Base-by-base conservation (phyloP, 1,140 invertebrate genomes). In the Scylla paramamosain region DNA sequence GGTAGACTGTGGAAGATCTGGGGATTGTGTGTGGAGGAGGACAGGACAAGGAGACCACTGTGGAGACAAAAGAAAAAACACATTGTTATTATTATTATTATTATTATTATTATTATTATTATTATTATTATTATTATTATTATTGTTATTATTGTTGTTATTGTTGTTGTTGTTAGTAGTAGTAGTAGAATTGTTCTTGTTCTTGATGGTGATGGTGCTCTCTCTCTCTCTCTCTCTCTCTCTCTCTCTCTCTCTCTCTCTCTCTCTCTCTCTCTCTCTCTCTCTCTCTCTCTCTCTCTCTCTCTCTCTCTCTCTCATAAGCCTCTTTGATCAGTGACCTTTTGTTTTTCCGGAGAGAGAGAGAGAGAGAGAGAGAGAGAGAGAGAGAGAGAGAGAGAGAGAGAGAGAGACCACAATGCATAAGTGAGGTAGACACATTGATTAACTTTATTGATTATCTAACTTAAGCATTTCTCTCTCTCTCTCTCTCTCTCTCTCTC, bases 391-490 rank as follows among this genome's bases (percentile, higher is more conserved):
- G 84, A 29, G 12, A 32, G 84, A 45, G 39, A 45, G 84, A 45
- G 84, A 32, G 29, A 87, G 29, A 45, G 84, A 87, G 84, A 45
- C 7, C 3, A 88, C n/a, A 46, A 88, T 39, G 31, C 31, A 46
- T 39, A 88, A n/a, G 67, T 77, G 67, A 77, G 8, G 67, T 77
- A 8, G 25, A 77, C 20, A 77, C 67, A 77, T 77, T 77, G 67
- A 77, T 77, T 77, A 77, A n/a, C 67, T 77, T n/a, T 77, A 77
- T 77, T 77, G 67, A 77, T 77, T n/a, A 77, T 77, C 91, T 28
- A 14, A 28, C 91, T 39, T 39, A 14, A 25, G 14, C 77, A 32
- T 32, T 32, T 82, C 31, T 39, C 48, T 31, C 46, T 93, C n/a
- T 59, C n/a, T 45, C 45, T 29, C 45, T 87, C 67, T 59, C 39